These are phyloP conservation scores for Chloroceryle aenea DNA, from an alignment of 2,113 vertebrate genomes.

Conservation along the genomic window DNA sequence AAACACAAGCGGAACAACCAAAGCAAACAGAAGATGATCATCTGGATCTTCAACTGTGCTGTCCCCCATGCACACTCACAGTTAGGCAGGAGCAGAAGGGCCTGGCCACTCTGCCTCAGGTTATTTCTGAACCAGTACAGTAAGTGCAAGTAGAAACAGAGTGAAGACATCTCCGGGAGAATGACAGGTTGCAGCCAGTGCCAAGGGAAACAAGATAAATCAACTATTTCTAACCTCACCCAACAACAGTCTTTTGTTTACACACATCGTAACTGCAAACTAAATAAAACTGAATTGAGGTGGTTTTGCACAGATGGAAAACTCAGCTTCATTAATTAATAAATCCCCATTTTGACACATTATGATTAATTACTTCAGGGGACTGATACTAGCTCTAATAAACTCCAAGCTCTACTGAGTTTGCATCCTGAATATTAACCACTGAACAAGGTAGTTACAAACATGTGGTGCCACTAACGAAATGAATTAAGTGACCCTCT, in stretches of 20 bases:
- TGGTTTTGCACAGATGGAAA: neutral
- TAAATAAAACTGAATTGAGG: neutral
- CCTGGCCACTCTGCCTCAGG: neutral
- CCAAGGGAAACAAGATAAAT: neutral
- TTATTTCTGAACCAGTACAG: neutral
- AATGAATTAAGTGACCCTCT: neutral
- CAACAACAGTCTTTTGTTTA: neutral
- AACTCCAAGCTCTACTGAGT: neutral
- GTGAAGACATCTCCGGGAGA: neutral
- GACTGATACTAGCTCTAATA: neutral
- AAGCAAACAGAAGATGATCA: neutral
- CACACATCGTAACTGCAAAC: neutral
- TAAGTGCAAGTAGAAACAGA: neutral
- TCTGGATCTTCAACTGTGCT: neutral
- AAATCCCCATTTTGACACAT: neutral
- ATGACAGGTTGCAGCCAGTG: neutral
- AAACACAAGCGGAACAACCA: rapidly evolving
- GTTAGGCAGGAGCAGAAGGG: neutral
- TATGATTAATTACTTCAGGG: neutral
- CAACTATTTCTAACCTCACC: neutral
- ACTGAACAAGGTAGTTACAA: rapidly evolving
- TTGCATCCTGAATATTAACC: neutral
- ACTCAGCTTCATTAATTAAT: neutral
- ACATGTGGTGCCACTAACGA: neutral
- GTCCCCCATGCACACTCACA: neutral